phyloP scores from a whole-genome alignment of 2,888 invertebrate species.

The Himalopsyche anomala region DNA sequence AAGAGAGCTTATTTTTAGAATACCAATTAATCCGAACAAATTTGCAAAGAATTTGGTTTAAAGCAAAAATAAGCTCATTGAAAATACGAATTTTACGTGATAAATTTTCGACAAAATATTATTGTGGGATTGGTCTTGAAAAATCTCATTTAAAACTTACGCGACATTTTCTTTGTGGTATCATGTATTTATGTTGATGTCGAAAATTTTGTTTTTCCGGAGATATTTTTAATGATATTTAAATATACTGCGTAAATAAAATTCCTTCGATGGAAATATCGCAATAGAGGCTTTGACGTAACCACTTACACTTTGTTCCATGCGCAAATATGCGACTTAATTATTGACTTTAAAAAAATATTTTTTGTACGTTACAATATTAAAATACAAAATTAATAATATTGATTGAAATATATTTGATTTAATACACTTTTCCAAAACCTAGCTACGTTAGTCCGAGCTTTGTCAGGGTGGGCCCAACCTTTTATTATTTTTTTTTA shows the following conservation, averaged over 20 bases:
- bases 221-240: neutral
- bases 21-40: neutral
- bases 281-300: too few relatives aligned
- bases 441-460: too few relatives aligned
- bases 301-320: too few relatives aligned
- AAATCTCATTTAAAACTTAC: neutral
- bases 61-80: neutral
- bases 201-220: neutral
- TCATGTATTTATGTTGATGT: neutral
- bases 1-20: neutral
- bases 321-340: too few relatives aligned
- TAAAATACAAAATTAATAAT: too few relatives aligned
- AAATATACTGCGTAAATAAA: neutral
- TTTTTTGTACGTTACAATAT: too few relatives aligned
- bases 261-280: neutral
- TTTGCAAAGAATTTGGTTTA: neutral
- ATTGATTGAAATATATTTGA: too few relatives aligned
- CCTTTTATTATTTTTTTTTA: too few relatives aligned
- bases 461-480: too few relatives aligned
- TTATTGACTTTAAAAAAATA: too few relatives aligned
- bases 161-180: neutral
- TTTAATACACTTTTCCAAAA: too few relatives aligned
- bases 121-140: neutral
- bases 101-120: neutral
- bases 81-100: neutral